A percentile compares a stretch with the other conserved stretches of the same genome.
These are phyloP conservation scores for Neoniphon sammara DNA, from an alignment of 2,797 vertebrate species.

Conservation along the genomic window DNA sequence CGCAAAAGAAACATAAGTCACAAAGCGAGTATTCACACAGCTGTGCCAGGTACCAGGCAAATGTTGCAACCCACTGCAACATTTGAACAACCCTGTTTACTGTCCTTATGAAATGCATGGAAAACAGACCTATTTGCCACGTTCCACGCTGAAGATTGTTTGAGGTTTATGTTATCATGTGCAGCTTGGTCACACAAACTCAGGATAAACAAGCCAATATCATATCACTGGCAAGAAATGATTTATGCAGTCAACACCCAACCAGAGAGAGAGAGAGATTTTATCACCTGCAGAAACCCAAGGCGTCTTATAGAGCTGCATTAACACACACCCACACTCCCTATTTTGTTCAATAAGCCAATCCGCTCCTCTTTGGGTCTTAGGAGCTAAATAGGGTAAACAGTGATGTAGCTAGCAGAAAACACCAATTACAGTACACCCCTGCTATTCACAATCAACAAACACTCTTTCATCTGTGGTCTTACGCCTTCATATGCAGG, in stretches of 20 bases:
- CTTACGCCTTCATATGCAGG: constrained; percentile 54
- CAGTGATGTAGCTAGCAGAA: constrained; percentile 69
- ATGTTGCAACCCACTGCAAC: constrained; percentile 50
- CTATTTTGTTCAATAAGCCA: constrained; percentile 57
- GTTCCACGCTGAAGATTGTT: constrained; percentile 6
- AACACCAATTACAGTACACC: constrained; percentile 77
- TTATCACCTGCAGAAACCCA: constrained; percentile 2
- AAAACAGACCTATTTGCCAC: constrained; percentile 10
- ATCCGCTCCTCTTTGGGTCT: constrained; percentile 56
- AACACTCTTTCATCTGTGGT: constrained; percentile 70
- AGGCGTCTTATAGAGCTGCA: constrained; percentile 38
- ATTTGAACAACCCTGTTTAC: constrained; percentile 47
- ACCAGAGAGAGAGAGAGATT: constrained; percentile 9
- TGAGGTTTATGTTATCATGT: neutral
- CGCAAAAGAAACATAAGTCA: constrained; percentile 30
- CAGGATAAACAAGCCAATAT: constrained; percentile 7
- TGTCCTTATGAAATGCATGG: constrained; percentile 24
- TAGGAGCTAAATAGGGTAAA: constrained; percentile 66
- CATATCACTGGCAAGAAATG: neutral
- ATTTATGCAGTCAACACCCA: neutral
- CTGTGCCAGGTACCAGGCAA: constrained; percentile 55
- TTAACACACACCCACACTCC: constrained; percentile 62
- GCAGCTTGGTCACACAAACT: neutral
- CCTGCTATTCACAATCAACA: constrained; percentile 72
- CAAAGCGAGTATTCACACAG: constrained; percentile 51